phyloP scores from a whole-genome alignment of 2,888 invertebrate species.

The Xanthorhoe designata region DNA sequence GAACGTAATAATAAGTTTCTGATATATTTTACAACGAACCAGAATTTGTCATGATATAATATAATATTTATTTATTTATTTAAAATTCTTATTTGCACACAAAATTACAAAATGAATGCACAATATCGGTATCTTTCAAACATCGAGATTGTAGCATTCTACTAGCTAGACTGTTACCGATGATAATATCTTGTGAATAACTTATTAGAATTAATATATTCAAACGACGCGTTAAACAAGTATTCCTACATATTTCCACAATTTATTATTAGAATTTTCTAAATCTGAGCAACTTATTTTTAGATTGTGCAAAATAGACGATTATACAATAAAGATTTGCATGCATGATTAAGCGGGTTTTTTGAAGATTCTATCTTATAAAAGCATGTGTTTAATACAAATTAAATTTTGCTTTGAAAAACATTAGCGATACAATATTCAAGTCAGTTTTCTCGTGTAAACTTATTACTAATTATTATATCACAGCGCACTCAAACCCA shows the following conservation, averaged over 20 bases:
- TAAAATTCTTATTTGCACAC: no score
- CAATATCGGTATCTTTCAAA: no score
- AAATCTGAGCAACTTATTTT: not conserved
- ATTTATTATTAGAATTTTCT: not conserved
- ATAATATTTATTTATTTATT: not conserved
- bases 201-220: not conserved
- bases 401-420: not conserved
- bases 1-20: no score
- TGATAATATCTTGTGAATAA: not conserved
- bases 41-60: not conserved
- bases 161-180: not conserved
- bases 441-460: not conserved
- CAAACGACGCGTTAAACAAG: not conserved
- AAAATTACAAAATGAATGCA: no score
- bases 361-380: not conserved
- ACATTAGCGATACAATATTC: not conserved
- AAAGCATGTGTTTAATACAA: not conserved
- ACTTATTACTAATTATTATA: not conserved
- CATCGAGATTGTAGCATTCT: no score
- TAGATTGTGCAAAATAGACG: not conserved
- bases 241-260: not conserved
- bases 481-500: constrained; percentile 16
- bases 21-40: not conserved
- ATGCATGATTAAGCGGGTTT: not conserved
- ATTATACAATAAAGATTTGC: not conserved